Evolutionary conservation across 1,140 invertebrate species (phyloP), one percentile per base, ranked within the genome.

Genomic region (Pseudomyrmex dendroicus): DNA sequence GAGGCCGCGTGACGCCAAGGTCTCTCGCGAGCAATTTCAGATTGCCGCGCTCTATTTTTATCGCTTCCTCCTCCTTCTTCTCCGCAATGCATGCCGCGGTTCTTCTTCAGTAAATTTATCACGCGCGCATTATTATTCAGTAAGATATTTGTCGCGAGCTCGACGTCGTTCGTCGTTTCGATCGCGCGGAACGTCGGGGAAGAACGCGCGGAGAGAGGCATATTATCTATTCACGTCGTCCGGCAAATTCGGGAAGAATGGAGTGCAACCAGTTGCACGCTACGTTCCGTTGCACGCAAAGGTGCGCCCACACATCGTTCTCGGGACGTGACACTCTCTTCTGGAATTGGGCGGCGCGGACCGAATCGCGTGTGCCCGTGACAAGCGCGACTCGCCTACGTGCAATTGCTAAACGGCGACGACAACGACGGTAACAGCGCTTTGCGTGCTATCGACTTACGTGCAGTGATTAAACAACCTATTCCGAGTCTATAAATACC

Each of bases 341-440:
- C 35, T 48, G 44, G 20, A 46, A 74, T 74, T 83, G 72, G 50
- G n/a, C 62, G 46, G 48, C 20, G 15, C 25, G 46, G 8, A 22
- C 13, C 59, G 48, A 84, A 78, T 76, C 72, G 56, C 73, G 73
- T 77, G 73, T 77, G 62, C 12, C 20, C 0, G 22, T 3, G 22
- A 15, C 57, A 22, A 61, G 54, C 22, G 74, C 82, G 44, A 63
- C 50, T 48, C 66, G 59, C 83, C 83, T 52, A 84, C 74, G 13
- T 59, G 35, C 57, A 54, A 62, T 73, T 64, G 35, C 77, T 80
- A 67, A 66, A 56, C 44, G 59, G 1, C 48, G 35, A 61, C n/a
- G 8, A 1, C 22, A 48, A 4, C 48, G 35, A 61, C n/a, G 12
- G 25, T 82, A 20, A 22, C 22, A n/a, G 73, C 54, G 22, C 25